These are phyloP conservation scores for Heliconius cydno DNA, from an alignment of 2,888 invertebrate genomes.

Conservation along the genomic window DNA sequence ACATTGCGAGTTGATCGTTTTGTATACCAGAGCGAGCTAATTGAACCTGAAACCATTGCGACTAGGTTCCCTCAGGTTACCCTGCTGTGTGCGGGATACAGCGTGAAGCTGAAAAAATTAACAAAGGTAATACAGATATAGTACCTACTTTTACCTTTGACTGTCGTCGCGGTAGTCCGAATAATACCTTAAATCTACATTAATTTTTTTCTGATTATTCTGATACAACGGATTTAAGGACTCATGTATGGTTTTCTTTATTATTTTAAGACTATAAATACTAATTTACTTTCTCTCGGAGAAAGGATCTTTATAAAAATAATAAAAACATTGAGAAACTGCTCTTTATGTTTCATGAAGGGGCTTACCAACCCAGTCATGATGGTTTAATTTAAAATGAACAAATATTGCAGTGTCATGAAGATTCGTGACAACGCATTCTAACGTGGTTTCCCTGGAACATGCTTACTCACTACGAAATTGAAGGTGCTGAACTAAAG, in stretches of 20 bases:
- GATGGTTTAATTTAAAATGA: slow-evolving; percentile 20
- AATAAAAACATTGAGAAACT: not conserved
- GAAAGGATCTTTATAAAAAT: not conserved
- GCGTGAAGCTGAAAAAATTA: too few species aligned
- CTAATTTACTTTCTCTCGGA: not conserved
- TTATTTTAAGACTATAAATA: not conserved
- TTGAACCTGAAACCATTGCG: too few species aligned
- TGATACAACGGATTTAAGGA: too few species aligned
- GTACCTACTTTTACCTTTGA: too few species aligned
- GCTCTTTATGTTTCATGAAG: not conserved
- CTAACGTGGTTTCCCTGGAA: not conserved
- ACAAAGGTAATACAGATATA: too few species aligned
- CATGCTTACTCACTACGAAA: slow-evolving; percentile 14
- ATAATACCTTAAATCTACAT: too few species aligned
- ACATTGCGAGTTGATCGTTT: too few species aligned
- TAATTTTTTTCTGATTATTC: too few species aligned
- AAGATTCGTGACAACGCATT: slow-evolving; percentile 6
- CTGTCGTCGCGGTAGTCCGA: too few species aligned
- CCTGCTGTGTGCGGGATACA: too few species aligned
- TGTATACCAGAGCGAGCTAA: too few species aligned
- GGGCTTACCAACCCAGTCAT: not conserved
- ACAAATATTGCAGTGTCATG: slow-evolving; percentile 14
- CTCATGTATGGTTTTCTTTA: not conserved
- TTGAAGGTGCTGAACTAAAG: slow-evolving; percentile 8
- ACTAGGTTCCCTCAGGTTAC: too few species aligned